Percentiles rank a stretch among this genome's conserved stretches.
phyloP scores from a whole-genome alignment of 2,888 invertebrate genomes.

The Vanessa cardui region DNA sequence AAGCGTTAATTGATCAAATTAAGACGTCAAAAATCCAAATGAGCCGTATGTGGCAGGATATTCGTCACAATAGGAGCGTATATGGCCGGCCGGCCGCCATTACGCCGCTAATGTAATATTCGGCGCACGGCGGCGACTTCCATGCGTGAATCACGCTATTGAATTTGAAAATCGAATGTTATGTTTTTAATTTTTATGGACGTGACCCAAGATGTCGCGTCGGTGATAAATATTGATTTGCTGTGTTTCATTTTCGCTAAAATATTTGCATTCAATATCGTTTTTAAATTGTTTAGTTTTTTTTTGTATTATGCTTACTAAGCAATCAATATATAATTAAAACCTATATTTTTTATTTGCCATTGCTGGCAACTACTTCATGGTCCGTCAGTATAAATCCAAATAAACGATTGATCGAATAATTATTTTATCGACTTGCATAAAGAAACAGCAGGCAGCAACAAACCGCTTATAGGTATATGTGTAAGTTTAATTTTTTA shows the following conservation, averaged over 20 bases:
- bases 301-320: no score
- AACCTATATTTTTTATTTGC: no score
- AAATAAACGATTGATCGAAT: no score
- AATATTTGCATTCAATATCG: conserved; percentile 1
- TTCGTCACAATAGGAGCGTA: conserved; percentile 63
- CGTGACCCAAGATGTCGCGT: conserved; percentile 22
- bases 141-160: conserved; percentile 63
- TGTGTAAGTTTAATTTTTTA: not conserved
- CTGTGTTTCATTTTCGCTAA: not conserved
- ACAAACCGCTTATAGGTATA: not conserved
- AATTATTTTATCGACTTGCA: no score
- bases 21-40: conserved; percentile 51
- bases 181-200: conserved; percentile 40
- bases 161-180: conserved; percentile 40
- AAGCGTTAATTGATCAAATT: conserved; percentile 40
- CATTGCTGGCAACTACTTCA: no score
- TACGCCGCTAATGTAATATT: conserved; percentile 60
- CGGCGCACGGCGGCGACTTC: conserved; percentile 64
- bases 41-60: conserved; percentile 50
- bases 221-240: conserved; percentile 7
- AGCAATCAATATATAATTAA: no score
- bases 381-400: no score
- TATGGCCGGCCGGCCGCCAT: conserved; percentile 50
- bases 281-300: not conserved
- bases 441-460: not conserved